Conservation (phyloP, 2,113 vertebrate genomes). For the Plecotus auritus region DNA sequence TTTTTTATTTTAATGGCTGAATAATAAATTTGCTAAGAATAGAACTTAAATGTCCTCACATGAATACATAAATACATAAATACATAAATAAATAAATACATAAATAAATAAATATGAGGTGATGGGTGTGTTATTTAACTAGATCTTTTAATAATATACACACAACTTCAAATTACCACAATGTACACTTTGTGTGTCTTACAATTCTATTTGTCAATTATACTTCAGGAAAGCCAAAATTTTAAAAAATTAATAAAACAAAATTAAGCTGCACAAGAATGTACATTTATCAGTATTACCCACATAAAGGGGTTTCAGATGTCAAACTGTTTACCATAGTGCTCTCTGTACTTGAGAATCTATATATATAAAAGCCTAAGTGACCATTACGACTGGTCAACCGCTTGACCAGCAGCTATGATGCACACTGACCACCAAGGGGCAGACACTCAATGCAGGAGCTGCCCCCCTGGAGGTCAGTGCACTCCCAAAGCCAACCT, state of each 20-base stretch:
- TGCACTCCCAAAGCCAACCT: too few relatives aligned
- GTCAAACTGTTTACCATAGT: neutral
- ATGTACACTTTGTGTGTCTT: neutral
- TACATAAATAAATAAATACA: neutral
- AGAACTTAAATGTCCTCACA: neutral
- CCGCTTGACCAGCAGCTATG: too few relatives aligned
- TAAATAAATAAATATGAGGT: neutral
- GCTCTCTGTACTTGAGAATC: neutral
- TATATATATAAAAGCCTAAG: too few relatives aligned
- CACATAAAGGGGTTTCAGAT: neutral
- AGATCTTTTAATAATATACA: neutral
- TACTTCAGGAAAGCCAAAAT: neutral
- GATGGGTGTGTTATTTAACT: neutral
- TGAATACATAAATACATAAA: too few relatives aligned
- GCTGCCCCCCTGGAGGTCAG: too few relatives aligned
- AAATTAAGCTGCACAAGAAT: neutral
- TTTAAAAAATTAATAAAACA: neutral
- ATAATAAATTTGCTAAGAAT: neutral
- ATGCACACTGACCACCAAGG: too few relatives aligned
- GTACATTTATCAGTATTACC: neutral
- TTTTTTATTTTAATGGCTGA: neutral
- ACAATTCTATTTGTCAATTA: neutral
- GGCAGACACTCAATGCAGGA: too few relatives aligned
- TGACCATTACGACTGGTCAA: too few relatives aligned
- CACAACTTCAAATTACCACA: neutral